phyloP scores from a whole-genome alignment of 2,797 vertebrate species.

The Tauraco hartlaubi region DNA sequence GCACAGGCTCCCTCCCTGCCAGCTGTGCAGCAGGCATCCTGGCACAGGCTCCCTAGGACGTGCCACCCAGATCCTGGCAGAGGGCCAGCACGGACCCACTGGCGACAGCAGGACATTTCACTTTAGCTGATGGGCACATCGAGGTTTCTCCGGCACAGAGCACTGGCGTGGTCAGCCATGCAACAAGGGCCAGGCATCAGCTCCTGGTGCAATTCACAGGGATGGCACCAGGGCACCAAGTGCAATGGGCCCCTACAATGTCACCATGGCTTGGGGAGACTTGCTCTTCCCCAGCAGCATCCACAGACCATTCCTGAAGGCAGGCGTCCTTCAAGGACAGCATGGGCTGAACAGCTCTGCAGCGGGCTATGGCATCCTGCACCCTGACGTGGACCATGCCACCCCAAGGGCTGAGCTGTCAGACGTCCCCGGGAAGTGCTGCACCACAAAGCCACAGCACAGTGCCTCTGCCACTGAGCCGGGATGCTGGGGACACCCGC shows the following conservation, averaged over 20 bases:
- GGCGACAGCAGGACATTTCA: too few species aligned
- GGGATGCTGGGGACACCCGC: fast-evolving
- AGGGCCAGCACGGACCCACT: fast-evolving
- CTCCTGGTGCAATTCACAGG: fast-evolving
- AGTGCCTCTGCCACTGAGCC: background rate
- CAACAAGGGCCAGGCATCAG: background rate
- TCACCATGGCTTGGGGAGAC: background rate
- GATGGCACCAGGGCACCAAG: background rate
- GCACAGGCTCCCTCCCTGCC: fast-evolving
- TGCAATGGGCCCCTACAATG: background rate
- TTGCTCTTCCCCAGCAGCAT: background rate
- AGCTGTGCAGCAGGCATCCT: fast-evolving
- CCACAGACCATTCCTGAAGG: background rate
- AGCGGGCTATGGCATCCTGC: background rate
- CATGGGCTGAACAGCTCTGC: background rate
- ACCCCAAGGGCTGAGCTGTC: fast-evolving
- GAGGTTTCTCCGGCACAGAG: background rate
- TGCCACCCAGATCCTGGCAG: background rate
- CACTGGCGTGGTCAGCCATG: fast-evolving
- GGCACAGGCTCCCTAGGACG: fast-evolving
- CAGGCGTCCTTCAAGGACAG: background rate
- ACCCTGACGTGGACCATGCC: fast-evolving
- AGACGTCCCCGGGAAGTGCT: fast-evolving
- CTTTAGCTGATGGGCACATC: fast-evolving
- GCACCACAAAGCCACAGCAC: background rate